A percentile compares a stretch with the other conserved stretches of the same genome.
Conservation (phyloP, 35 echinoderm and acorn worm species). For the Lytechinus variegatus region DNA sequence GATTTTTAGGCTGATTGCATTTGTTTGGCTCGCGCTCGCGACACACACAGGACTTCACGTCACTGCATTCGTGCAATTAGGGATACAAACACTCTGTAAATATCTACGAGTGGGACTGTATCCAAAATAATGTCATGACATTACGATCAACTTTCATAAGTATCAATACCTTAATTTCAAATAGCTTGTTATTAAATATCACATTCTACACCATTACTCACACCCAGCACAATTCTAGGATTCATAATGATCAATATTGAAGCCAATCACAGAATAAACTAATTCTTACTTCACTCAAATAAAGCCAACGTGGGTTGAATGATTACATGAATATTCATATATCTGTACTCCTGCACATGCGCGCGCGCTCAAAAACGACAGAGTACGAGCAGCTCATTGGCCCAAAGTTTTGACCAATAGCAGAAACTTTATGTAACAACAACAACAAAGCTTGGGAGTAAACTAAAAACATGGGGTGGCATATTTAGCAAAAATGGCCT, state of each 20-base stretch:
- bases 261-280: neutral
- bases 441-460: no score
- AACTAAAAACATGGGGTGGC: no score
- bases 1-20: no score
- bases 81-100: neutral
- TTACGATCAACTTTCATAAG: neutral
- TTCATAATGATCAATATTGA: neutral
- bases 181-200: neutral
- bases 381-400: neutral
- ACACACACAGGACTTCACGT: no score
- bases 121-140: neutral
- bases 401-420: neutral
- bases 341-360: neutral
- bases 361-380: no score
- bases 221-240: neutral
- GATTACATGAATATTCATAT: neutral
- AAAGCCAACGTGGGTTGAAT: no score
- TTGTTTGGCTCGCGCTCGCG: no score
- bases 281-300: neutral
- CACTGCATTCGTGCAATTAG: neutral
- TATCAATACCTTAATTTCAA: neutral
- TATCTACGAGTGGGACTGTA: neutral
- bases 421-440: neutral
- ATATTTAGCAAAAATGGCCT: no score
- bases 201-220: neutral